Base-by-base conservation (phyloP, 2,888 invertebrate species). In the Ferdinandea cuprea region DNA sequence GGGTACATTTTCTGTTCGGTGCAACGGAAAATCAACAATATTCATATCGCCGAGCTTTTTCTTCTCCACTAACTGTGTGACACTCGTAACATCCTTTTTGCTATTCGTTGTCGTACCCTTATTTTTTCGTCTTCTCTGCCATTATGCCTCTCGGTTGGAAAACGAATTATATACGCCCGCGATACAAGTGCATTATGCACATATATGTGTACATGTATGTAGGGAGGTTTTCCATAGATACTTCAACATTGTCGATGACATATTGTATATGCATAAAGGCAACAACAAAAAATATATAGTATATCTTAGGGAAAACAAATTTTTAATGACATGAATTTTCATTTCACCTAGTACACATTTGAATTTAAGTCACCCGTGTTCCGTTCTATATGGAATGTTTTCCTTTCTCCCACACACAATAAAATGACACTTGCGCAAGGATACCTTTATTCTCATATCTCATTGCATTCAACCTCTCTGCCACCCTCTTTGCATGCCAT, bases 81-180 rank as follows among this genome's bases (percentile, higher is more conserved):
- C 78, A 85, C 84, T 85, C 80, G 83, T 74, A 81, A 74, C 84
- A 85, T 85, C 80, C 77, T 85, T 85, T 65, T 81, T 72, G 63
- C 42, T 46, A 58, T n/a, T n/a, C n/a, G n/a, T n/a, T 61, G 32
- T 56, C 52, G 15, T 69, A 59, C 71, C 61, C 59, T 66, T 71
- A 46, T 76, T 61, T 72, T 42, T 72, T 71, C 83, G 68, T 78
- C 72, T 78, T 78, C 61, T 61, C 42, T 25, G 54, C 40, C 65
- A 71, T 54, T 81, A 66, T 76, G 15, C 44, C 59, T 28, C 72
- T 65, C 66, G 56, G 48, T 58, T 66, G 32, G 42, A 72, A 83
- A 72, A 83, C 42, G 50, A 78, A 73, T 78, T 83, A 78, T 61
- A 73, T 58, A 63, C 50, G 54, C n/a, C 11, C 28, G 56, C 54